Conservation (phyloP, 2,113 vertebrate species). For the Hippocampus guttulatus region DNA sequence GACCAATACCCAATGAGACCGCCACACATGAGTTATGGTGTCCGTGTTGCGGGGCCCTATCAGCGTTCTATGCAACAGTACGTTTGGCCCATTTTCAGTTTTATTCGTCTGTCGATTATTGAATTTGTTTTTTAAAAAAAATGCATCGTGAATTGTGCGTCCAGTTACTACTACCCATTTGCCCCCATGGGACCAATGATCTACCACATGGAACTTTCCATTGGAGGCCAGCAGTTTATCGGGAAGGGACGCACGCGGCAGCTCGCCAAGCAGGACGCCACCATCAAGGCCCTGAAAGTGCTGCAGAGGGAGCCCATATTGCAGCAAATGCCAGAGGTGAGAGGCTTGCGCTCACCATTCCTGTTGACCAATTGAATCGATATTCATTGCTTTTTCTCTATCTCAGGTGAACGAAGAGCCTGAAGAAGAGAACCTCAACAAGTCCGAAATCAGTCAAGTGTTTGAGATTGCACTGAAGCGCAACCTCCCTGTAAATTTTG, state of each 20-base stretch:
- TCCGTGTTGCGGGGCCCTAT: conserved; percentile 84
- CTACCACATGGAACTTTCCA: conserved; percentile 94
- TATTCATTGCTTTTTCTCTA: conserved; percentile 31
- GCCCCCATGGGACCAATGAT: conserved; percentile 86
- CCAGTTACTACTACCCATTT: conserved; percentile 97
- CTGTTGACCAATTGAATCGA: background rate
- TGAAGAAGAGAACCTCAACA: conserved; percentile 96
- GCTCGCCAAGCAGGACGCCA: conserved; percentile 91
- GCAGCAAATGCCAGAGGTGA: conserved; percentile 83
- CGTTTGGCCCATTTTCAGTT: conserved; percentile 20
- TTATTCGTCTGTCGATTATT: background rate
- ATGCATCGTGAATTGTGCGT: conserved; percentile 1
- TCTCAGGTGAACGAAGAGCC: conserved; percentile 86
- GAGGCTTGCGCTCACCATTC: conserved; percentile 25
- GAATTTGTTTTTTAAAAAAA: background rate
- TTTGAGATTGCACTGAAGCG: conserved; percentile 99
- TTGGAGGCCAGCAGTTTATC: conserved; percentile 93
- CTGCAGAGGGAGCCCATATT: conserved; percentile 90
- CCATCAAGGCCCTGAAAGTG: conserved; percentile 88
- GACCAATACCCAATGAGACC: conserved; percentile 92
- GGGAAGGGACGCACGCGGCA: conserved; percentile 95
- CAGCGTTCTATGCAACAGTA: conserved; percentile 84
- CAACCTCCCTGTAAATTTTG: conserved; percentile 97
- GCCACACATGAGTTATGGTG: conserved; percentile 87
- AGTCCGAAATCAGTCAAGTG: conserved; percentile 99